Conservation (phyloP, 2,797 vertebrate genomes). For the Chloroceryle inda region DNA sequence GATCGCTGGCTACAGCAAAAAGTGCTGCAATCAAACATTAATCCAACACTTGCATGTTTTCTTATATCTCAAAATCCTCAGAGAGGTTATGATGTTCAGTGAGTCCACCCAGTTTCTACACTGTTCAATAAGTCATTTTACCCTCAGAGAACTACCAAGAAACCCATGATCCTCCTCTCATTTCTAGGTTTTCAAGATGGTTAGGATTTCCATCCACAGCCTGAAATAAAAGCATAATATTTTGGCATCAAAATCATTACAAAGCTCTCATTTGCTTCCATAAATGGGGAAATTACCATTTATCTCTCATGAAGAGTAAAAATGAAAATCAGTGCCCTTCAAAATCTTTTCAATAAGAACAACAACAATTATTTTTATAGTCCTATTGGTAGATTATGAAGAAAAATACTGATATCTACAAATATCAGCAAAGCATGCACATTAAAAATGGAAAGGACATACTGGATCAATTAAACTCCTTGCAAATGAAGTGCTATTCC, state of each 20-base stretch:
- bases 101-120: background rate
- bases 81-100: background rate
- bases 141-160: background rate
- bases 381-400: background rate
- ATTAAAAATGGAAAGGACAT: background rate
- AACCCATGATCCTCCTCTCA: background rate
- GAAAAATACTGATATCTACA: background rate
- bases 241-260: background rate
- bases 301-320: background rate
- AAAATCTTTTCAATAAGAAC: background rate
- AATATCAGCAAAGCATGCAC: background rate
- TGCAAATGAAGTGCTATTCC: background rate
- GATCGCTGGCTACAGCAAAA: background rate
- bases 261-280: background rate
- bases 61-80: background rate
- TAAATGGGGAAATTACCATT: background rate
- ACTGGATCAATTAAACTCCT: background rate
- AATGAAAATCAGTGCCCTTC: background rate
- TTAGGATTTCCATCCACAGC: background rate
- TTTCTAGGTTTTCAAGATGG: background rate
- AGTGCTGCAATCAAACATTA: background rate
- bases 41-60: background rate
- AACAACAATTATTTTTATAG: background rate
- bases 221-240: background rate
- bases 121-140: fast-evolving